Evolutionary conservation across 2,888 invertebrate genomes (phyloP).

Genomic region (Pristionchus arcanus): DNA sequence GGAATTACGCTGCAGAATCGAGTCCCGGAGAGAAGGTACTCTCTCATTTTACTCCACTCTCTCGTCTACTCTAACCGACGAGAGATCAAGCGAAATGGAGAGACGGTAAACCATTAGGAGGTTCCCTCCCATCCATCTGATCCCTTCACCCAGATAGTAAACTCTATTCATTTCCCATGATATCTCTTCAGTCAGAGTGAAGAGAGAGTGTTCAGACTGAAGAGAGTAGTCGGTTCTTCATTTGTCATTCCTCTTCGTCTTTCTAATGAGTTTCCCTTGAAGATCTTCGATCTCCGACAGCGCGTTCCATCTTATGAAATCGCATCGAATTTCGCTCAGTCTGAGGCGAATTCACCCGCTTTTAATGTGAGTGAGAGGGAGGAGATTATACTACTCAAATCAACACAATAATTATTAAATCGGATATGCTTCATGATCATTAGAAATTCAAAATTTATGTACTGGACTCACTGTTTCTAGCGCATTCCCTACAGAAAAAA

Average conservation of each 20-base stretch:
- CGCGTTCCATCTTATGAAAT: constrained; percentile 44
- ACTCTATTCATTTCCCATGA: not conserved
- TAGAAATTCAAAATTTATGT: too few relatives aligned
- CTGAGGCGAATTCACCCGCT: not conserved
- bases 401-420: too few relatives aligned
- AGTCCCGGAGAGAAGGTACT: constrained; percentile 61
- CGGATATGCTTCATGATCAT: too few relatives aligned
- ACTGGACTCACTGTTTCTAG: too few relatives aligned
- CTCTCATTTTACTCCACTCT: not conserved
- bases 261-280: not conserved
- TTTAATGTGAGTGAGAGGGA: not conserved
- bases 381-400: not conserved
- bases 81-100: not conserved
- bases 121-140: constrained; percentile 74
- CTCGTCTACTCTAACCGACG: not conserved
- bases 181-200: not conserved
- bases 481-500: too few relatives aligned
- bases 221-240: not conserved
- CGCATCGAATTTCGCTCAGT: constrained; percentile 42
- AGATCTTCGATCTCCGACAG: constrained; percentile 53
- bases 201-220: not conserved
- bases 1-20: constrained; percentile 71
- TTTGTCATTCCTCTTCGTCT: not conserved
- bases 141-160: constrained; percentile 59
- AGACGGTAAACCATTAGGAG: constrained; percentile 69